Evolutionary conservation across 2,888 invertebrate genomes (phyloP).

Genomic region (Helleia helle): DNA sequence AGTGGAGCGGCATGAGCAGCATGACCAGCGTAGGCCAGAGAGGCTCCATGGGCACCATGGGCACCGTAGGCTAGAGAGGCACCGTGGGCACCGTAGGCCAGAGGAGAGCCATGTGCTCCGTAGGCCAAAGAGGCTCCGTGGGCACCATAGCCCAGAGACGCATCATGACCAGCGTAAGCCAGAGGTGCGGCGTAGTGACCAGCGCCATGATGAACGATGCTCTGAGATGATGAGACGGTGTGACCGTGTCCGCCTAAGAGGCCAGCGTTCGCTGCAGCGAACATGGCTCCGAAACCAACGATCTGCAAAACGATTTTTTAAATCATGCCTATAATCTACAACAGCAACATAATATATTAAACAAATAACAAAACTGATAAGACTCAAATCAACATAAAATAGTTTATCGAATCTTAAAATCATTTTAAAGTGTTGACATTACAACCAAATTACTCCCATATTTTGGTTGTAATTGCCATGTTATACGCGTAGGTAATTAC

Average conservation of each 20-base stretch:
- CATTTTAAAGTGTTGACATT: no score
- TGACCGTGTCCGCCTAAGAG: constrained; percentile 27
- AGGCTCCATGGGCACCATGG: no score
- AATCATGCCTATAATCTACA: not conserved
- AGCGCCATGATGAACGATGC: constrained; percentile 31
- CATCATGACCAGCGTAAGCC: constrained; percentile 29
- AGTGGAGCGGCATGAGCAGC: constrained; percentile 26
- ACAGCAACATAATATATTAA: not conserved
- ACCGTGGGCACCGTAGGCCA: constrained; percentile 18
- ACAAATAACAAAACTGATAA: no score
- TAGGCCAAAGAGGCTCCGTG: constrained; percentile 31
- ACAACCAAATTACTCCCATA: no score
- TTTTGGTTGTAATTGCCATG: no score
- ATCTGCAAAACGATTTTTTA: constrained; percentile 20
- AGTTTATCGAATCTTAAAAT: no score
- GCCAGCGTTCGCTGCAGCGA: constrained; percentile 46
- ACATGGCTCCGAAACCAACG: constrained; percentile 26
- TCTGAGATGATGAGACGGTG: constrained; percentile 37
- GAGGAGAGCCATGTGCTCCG: constrained; percentile 25
- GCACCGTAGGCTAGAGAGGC: no score
- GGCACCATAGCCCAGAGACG: constrained; percentile 32
- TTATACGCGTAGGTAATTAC: no score
- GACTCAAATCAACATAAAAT: no score
- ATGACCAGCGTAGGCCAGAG: constrained; percentile 28
- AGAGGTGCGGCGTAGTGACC: constrained; percentile 24